Percentiles rank a stretch among this genome's conserved stretches.
These are phyloP conservation scores for Acromyrmex echinatior DNA, from an alignment of 1,140 invertebrate genomes.

Conservation along the genomic window DNA sequence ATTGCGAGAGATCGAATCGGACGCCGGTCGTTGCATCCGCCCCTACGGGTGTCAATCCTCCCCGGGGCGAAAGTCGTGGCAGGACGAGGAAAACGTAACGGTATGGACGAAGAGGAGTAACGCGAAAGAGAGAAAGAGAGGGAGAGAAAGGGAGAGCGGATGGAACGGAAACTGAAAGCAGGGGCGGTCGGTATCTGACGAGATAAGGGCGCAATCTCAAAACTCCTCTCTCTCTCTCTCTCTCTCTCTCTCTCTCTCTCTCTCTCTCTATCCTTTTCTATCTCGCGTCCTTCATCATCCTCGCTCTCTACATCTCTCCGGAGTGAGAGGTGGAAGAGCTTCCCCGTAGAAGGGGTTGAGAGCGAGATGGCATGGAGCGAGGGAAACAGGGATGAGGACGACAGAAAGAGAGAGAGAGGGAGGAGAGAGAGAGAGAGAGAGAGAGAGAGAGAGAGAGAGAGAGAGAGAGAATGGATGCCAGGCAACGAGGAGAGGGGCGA, in stretches of 20 bases:
- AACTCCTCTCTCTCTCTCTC: neutral
- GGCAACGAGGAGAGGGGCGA: conserved; percentile 81
- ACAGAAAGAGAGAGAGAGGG: neutral
- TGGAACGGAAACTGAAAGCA: conserved; percentile 69
- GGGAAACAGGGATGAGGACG: conserved; percentile 3
- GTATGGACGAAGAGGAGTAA: conserved; percentile 39
- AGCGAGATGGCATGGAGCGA: conserved; percentile 44
- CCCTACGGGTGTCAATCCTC: conserved; percentile 63
- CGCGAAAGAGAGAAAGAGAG: conserved; percentile 70
- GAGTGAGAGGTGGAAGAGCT: conserved; percentile 52
- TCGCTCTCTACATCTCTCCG: conserved; percentile 46
- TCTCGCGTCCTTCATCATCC: conserved; percentile 66
- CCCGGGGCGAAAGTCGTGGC: conserved; percentile 61
- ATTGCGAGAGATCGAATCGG: conserved; percentile 63
- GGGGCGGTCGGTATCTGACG: conserved; percentile 75
- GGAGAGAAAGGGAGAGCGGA: conserved; percentile 66
- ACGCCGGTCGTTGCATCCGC: conserved; percentile 58
- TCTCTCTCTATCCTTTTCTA: neutral
- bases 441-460: neutral
- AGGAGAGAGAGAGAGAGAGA: neutral
- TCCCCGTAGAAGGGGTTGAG: conserved; percentile 58
- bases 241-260: neutral
- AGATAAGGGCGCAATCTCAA: conserved; percentile 80
- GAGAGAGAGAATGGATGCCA: conserved; percentile 77
- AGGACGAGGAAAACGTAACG: conserved; percentile 61